Evolutionary conservation across 2,113 vertebrate genomes (phyloP).

Genomic region (Pollimyrus isidori): DNA sequence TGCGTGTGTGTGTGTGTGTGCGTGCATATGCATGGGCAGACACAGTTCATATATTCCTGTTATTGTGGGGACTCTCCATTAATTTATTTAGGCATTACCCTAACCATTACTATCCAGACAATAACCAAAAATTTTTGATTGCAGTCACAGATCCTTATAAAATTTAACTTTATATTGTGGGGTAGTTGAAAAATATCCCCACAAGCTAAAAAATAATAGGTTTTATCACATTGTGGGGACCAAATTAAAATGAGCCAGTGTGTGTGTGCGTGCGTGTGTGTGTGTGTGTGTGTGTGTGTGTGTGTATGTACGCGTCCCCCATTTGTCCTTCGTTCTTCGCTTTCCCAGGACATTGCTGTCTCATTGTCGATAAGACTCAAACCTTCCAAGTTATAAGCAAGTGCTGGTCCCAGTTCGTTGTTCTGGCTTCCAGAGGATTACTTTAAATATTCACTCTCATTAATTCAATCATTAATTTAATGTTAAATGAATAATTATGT

Average conservation of each 20-base stretch:
- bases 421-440: background rate
- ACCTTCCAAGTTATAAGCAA: background rate
- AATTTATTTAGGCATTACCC: too few species aligned
- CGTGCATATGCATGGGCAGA: too few species aligned
- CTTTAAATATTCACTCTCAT: background rate
- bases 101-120: too few species aligned
- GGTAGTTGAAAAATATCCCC: too few species aligned
- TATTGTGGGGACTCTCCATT: too few species aligned
- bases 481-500: constrained; percentile 39
- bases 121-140: too few species aligned
- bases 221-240: too few species aligned
- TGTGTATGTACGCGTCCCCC: background rate
- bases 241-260: background rate
- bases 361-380: background rate
- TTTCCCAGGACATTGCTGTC: background rate
- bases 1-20: background rate
- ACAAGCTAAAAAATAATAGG: too few species aligned
- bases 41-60: background rate
- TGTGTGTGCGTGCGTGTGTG: background rate
- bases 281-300: too few species aligned
- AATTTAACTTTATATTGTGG: too few species aligned
- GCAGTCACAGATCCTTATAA: too few species aligned
- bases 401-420: background rate
- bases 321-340: background rate
- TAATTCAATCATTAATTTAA: constrained; percentile 47